phyloP scores from a whole-genome alignment of 2,113 vertebrate species.

The Strigops habroptila region DNA sequence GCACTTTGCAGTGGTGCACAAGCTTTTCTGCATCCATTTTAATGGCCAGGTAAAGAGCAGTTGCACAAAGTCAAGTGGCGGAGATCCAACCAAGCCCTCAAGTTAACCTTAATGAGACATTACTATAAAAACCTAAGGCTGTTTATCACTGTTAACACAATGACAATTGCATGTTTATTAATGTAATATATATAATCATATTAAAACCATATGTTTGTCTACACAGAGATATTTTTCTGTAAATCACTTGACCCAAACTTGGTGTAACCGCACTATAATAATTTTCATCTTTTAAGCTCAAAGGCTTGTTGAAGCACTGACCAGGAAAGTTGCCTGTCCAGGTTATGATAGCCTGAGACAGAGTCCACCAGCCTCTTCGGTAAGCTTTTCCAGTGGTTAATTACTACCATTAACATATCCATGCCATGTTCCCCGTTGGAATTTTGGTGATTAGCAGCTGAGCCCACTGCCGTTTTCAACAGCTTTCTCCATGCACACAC shows the following conservation, averaged over 20 bases:
- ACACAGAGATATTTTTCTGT: background rate
- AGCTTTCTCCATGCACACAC: background rate
- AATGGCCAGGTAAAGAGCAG: background rate
- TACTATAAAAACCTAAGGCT: background rate
- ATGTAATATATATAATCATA: background rate
- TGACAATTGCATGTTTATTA: background rate
- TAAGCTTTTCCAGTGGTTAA: background rate
- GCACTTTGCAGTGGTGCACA: background rate
- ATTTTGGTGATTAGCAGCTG: background rate
- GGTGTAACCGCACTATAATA: background rate
- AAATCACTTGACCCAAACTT: background rate
- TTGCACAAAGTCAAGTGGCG: rapidly evolving
- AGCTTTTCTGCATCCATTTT: background rate
- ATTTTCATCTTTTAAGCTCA: background rate
- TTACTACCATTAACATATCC: background rate
- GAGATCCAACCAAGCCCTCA: background rate
- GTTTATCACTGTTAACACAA: slow-evolving; percentile 24
- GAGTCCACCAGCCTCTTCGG: background rate
- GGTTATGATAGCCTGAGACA: background rate
- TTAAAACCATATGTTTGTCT: slow-evolving; percentile 1
- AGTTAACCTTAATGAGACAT: background rate
- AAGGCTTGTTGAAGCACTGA: background rate
- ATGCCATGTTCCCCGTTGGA: background rate
- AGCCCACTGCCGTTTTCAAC: background rate
- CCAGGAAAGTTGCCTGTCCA: background rate